phyloP scores from a whole-genome alignment of 2,888 invertebrate genomes.

The Ectemnius continuus region DNA sequence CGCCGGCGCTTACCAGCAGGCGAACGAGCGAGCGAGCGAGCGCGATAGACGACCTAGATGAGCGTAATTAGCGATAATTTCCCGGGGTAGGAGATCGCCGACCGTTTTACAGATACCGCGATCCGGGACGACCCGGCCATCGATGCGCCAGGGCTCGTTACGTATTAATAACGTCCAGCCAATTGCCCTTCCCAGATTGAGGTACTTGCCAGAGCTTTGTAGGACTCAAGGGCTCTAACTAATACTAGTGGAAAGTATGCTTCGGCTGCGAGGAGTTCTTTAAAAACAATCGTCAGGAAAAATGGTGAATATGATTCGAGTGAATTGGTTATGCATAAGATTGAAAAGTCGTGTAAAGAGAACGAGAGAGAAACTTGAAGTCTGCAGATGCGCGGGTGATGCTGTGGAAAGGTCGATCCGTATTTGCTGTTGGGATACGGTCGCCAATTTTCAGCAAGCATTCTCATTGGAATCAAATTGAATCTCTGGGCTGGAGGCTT shows the following conservation, averaged over 20 bases:
- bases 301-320: too few species aligned
- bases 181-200: background rate
- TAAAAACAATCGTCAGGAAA: too few species aligned
- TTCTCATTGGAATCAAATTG: too few species aligned
- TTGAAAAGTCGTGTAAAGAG: too few species aligned
- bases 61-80: conserved; percentile 52
- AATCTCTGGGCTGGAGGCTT: background rate
- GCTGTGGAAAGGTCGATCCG: conserved; percentile 14
- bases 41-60: conserved; percentile 42
- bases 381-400: too few species aligned
- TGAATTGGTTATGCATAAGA: too few species aligned
- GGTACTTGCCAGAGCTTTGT: too few species aligned
- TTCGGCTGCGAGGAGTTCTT: too few species aligned
- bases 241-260: too few species aligned
- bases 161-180: conserved; percentile 32
- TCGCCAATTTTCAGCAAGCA: background rate
- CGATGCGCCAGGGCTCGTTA: conserved; percentile 12
- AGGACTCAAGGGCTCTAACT: too few species aligned
- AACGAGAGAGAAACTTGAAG: too few species aligned
- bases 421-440: conserved; percentile 2
- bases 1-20: conserved; percentile 17
- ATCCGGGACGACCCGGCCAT: background rate
- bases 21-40: conserved; percentile 9
- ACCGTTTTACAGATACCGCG: conserved; percentile 36
- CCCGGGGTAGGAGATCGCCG: conserved; percentile 13